Conservation (phyloP, 2,113 vertebrate species). For the Paracanthobrama guichenoti region DNA sequence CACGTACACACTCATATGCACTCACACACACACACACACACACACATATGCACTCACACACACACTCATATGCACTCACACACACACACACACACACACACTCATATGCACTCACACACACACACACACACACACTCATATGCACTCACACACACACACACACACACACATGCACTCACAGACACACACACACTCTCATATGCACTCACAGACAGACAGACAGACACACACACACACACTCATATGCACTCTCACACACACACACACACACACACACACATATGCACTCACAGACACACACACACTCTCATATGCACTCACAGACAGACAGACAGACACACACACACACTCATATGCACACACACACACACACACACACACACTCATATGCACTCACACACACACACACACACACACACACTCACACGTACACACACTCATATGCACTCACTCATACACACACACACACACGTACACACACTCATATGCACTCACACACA, state of each 20-base stretch:
- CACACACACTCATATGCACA: too few relatives aligned
- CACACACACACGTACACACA: neutral
- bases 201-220: neutral
- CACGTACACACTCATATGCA: neutral
- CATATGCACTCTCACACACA: too few relatives aligned
- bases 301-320: neutral
- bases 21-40: constrained; percentile 53
- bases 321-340: too few relatives aligned
- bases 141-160: constrained; percentile 66
- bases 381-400: neutral
- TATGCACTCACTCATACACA: constrained; percentile 18
- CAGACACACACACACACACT: constrained; percentile 2
- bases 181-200: neutral
- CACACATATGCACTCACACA: neutral
- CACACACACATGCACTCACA: constrained; percentile 62
- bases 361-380: constrained; percentile 23
- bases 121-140: neutral
- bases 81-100: neutral
- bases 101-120: neutral
- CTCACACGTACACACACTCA: too few relatives aligned
- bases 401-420: neutral
- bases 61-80: too few relatives aligned
- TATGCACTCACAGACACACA: constrained; percentile 18
- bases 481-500: too few relatives aligned
- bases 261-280: neutral